phyloP scores from a whole-genome alignment of 2,113 vertebrate genomes.

The Arenaria interpres region DNA sequence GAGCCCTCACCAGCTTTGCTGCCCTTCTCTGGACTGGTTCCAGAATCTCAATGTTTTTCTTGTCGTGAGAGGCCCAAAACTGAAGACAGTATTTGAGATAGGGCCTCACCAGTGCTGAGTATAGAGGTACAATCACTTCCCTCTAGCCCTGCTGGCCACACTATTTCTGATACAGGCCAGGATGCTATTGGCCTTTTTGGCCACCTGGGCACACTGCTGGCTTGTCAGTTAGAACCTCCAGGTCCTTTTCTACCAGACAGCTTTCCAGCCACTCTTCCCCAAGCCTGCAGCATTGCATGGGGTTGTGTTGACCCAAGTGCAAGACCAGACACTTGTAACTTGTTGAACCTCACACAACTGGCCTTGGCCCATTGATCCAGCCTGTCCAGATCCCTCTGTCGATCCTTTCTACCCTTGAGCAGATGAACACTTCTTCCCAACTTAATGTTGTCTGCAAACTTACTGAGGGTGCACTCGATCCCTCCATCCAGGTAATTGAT shows the following conservation, averaged over 20 bases:
- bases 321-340: rapidly evolving
- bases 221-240: too few species aligned
- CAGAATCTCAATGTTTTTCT: neutral
- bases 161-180: neutral
- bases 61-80: rapidly evolving
- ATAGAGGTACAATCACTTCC: neutral
- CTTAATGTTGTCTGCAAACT: neutral
- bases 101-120: neutral
- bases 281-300: neutral
- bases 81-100: neutral
- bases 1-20: rapidly evolving
- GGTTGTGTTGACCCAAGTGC: neutral
- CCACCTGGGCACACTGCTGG: neutral
- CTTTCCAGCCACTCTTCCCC: neutral
- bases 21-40: rapidly evolving
- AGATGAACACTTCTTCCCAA: neutral
- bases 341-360: neutral
- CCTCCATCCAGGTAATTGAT: rapidly evolving
- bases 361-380: rapidly evolving
- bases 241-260: rapidly evolving
- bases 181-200: neutral
- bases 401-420: neutral
- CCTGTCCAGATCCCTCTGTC: neutral
- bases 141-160: neutral
- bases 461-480: rapidly evolving